Percentiles rank a stretch among this genome's conserved stretches.
Conservation (phyloP, 1,140 invertebrate genomes). For the Pseudomyrmex sp. region DNA sequence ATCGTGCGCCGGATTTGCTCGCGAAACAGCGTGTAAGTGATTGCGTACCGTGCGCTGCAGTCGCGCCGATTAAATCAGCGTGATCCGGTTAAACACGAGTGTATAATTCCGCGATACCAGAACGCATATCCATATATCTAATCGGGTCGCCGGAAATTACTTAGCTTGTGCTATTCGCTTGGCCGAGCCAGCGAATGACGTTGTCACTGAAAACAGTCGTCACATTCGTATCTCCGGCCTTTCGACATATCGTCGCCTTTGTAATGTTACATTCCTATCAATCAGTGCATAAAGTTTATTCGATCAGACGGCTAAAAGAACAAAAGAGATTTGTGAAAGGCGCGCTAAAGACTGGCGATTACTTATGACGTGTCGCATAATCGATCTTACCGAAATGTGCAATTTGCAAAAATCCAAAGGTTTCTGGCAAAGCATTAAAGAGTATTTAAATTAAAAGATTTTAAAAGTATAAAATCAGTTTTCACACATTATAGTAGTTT, state of each 20-base stretch:
- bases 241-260: slow-evolving; percentile 29
- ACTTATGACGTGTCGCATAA: slow-evolving; percentile 12
- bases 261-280: slow-evolving; percentile 43
- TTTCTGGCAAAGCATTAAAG: neutral
- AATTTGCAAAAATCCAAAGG: neutral
- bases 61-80: slow-evolving; percentile 45
- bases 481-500: neutral
- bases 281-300: slow-evolving; percentile 46
- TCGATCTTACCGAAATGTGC: neutral
- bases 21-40: slow-evolving; percentile 54
- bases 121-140: slow-evolving; percentile 41
- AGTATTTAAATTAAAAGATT: neutral
- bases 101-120: slow-evolving; percentile 48
- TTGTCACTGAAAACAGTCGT: slow-evolving; percentile 14
- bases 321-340: slow-evolving; percentile 47
- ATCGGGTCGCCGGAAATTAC: slow-evolving; percentile 50
- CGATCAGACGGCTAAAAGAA: slow-evolving; percentile 38
- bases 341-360: slow-evolving; percentile 20
- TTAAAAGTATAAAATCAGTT: neutral
- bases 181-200: neutral
- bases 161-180: slow-evolving; percentile 4
- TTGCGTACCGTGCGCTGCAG: slow-evolving; percentile 10
- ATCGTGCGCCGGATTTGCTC: slow-evolving; percentile 18
- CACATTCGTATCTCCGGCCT: neutral
- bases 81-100: slow-evolving; percentile 38